A percentile compares a stretch with the other conserved stretches of the same genome.
phyloP scores from a whole-genome alignment of 2,797 vertebrate species.

The Pelobates cultripes region DNA sequence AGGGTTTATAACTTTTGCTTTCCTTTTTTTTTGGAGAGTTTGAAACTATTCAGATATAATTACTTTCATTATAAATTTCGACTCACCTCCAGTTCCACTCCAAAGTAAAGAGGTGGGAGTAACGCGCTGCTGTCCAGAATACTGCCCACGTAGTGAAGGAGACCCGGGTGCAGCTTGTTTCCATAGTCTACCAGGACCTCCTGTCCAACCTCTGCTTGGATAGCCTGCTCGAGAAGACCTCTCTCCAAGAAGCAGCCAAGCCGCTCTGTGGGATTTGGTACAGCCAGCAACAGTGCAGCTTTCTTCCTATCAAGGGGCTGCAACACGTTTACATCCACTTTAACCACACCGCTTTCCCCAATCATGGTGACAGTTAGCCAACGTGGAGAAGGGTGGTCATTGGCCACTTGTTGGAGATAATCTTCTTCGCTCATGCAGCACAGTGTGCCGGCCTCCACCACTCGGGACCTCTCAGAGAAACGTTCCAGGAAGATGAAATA shows the following conservation, averaged over 20 bases:
- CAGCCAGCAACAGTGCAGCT: constrained; percentile 68
- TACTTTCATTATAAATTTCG: neutral
- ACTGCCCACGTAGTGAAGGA: constrained; percentile 73
- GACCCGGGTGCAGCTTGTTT: constrained; percentile 61
- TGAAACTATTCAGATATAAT: too few relatives aligned
- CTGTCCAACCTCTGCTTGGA: constrained; percentile 50
- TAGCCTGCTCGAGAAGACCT: constrained; percentile 61
- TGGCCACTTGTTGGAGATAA: neutral
- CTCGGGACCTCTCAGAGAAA: neutral
- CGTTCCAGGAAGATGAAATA: constrained; percentile 76
- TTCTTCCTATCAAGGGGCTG: constrained; percentile 48
- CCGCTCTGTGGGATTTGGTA: constrained; percentile 62
- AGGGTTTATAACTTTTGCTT: too few relatives aligned
- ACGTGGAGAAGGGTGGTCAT: neutral
- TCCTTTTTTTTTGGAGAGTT: too few relatives aligned
- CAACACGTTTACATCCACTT: constrained; percentile 19
- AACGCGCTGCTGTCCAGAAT: neutral
- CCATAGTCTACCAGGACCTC: constrained; percentile 67
- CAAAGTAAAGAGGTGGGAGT: constrained; percentile 67
- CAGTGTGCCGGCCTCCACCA: constrained; percentile 62
- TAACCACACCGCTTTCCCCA: fast-evolving
- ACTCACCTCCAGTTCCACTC: constrained; percentile 81
- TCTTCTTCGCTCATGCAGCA: constrained; percentile 59
- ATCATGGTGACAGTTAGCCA: constrained; percentile 49
- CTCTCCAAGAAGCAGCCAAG: constrained; percentile 65